These are phyloP conservation scores for Podabrus alpinus DNA, from an alignment of 2,888 invertebrate genomes.

Conservation along the genomic window DNA sequence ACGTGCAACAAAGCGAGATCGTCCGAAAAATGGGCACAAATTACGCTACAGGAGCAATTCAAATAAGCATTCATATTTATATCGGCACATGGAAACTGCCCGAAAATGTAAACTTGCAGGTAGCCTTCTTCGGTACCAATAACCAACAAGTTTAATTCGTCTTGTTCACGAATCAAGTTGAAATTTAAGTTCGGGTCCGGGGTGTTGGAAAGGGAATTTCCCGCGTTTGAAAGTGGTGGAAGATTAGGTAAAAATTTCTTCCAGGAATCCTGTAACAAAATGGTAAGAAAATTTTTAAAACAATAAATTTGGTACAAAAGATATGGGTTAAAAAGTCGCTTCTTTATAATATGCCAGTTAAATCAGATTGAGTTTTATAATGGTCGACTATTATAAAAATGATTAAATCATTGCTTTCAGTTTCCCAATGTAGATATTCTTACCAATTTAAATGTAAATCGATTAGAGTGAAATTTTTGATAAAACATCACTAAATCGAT, in stretches of 20 bases:
- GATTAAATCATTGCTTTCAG: too few relatives aligned
- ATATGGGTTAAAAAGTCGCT: too few relatives aligned
- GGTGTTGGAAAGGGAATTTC: constrained; percentile 58
- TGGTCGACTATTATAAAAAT: too few relatives aligned
- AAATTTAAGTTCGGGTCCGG: constrained; percentile 61
- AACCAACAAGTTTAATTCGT: constrained; percentile 74
- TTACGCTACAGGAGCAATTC: constrained; percentile 60
- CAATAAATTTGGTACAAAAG: too few relatives aligned
- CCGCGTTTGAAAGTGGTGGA: constrained; percentile 57
- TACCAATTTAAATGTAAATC: too few relatives aligned
- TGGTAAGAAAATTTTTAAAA: too few relatives aligned
- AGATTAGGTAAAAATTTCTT: constrained; percentile 57
- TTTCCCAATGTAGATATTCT: too few relatives aligned
- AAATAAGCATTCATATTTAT: constrained; percentile 64
- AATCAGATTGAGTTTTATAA: too few relatives aligned
- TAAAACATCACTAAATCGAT: too few relatives aligned
- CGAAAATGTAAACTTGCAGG: constrained; percentile 78
- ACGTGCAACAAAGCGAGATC: constrained; percentile 74
- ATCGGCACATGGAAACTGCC: constrained; percentile 79
- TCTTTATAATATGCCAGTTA: too few relatives aligned
- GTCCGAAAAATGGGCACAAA: constrained; percentile 71
- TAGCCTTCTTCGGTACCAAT: constrained; percentile 77
- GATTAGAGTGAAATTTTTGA: too few relatives aligned
- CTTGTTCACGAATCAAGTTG: constrained; percentile 65
- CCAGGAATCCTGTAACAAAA: constrained; percentile 49